Conservation (phyloP, 2,113 vertebrate genomes). For the Emydura subglobosa region DNA sequence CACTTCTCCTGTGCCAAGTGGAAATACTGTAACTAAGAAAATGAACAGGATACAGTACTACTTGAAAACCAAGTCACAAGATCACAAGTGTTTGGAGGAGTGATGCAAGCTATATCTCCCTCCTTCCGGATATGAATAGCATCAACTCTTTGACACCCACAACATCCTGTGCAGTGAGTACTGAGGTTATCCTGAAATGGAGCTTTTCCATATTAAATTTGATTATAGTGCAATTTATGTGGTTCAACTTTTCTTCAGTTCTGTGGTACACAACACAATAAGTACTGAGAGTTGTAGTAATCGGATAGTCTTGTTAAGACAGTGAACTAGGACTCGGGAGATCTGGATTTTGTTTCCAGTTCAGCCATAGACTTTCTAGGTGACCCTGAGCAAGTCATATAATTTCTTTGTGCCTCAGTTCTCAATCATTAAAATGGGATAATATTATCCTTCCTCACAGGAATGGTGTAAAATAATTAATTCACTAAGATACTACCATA, state of each 20-base stretch:
- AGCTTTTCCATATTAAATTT: not conserved
- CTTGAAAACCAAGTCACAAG: conserved; percentile 16
- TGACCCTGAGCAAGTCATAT: not conserved
- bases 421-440: not conserved
- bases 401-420: not conserved
- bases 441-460: not conserved
- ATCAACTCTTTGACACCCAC: not conserved
- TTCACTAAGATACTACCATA: not conserved
- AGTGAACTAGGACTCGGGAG: not conserved
- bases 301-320: not conserved
- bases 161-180: not conserved
- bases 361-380: not conserved
- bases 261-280: not conserved
- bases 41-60: not conserved
- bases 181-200: not conserved
- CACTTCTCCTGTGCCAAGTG: not conserved
- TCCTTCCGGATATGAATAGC: not conserved
- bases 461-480: not conserved
- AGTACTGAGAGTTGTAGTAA: not conserved
- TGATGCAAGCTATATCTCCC: not conserved
- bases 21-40: conserved; percentile 22
- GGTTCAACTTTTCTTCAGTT: not conserved
- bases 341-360: not conserved
- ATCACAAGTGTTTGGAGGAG: not conserved
- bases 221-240: not conserved